A percentile compares a stretch with the other conserved stretches of the same genome.
phyloP scores from a whole-genome alignment of 2,113 vertebrate species.

The Larimichthys polyactis region DNA sequence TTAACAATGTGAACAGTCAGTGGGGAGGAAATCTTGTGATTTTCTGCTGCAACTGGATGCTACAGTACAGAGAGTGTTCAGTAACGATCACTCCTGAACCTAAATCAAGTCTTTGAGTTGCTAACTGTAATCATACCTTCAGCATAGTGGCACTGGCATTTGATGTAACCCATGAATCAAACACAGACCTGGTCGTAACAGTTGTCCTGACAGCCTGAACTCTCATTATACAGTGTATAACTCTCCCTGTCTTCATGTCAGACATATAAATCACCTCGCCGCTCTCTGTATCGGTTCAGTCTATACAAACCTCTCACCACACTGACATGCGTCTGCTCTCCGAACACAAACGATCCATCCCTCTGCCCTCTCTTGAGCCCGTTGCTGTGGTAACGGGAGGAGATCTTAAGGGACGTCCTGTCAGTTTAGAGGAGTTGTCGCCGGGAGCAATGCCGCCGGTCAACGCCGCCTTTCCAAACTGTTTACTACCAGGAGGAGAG shows the following conservation, averaged over 20 bases:
- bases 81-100: too few relatives aligned
- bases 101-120: too few relatives aligned
- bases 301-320: not conserved
- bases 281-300: not conserved
- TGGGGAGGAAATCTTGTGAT: too few relatives aligned
- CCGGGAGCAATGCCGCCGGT: slow-evolving; percentile 28
- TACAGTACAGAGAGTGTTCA: not conserved
- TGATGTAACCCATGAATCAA: too few relatives aligned
- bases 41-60: too few relatives aligned
- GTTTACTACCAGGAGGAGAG: not conserved
- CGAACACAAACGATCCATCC: slow-evolving; percentile 8
- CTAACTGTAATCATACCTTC: too few relatives aligned
- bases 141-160: too few relatives aligned
- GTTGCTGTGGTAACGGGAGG: slow-evolving; percentile 19
- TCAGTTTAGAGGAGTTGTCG: slow-evolving; percentile 31
- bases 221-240: not conserved
- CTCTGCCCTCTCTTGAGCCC: not conserved
- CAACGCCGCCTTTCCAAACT: not conserved
- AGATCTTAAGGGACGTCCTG: slow-evolving; percentile 28
- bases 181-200: too few relatives aligned
- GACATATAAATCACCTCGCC: not conserved
- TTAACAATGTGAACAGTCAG: too few relatives aligned
- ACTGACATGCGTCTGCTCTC: slow-evolving; percentile 34
- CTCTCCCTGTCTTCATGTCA: not conserved
- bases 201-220: not conserved